phyloP scores from a whole-genome alignment of 2,113 vertebrate genomes.

The Tragelaphus scriptus region DNA sequence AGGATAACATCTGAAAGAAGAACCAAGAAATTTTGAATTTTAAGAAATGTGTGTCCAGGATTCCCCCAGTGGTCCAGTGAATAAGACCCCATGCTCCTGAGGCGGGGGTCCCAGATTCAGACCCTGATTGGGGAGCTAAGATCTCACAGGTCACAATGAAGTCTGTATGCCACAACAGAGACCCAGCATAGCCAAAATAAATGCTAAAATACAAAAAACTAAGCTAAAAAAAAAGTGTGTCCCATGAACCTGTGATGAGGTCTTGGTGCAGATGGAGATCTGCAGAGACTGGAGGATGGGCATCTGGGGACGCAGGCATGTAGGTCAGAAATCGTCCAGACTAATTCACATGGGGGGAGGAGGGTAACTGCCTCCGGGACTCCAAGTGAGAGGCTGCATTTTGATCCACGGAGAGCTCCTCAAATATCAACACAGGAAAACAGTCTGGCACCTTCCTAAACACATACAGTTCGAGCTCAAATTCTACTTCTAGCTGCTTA shows the following conservation, averaged over 20 bases:
- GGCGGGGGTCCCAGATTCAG: background rate
- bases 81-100: background rate
- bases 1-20: background rate
- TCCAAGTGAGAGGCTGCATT: background rate
- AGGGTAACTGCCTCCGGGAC: no score
- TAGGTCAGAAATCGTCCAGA: rapidly evolving
- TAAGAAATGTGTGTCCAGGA: background rate
- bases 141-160: background rate
- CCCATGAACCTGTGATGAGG: rapidly evolving
- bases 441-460: background rate
- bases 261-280: background rate
- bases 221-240: background rate
- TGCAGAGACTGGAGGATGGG: rapidly evolving
- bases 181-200: background rate
- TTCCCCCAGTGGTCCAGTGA: background rate
- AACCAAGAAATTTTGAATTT: background rate
- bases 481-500: background rate
- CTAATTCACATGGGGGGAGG: rapidly evolving
- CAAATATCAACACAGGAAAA: background rate
- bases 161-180: background rate
- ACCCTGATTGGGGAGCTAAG: background rate
- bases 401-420: background rate
- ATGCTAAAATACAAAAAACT: background rate
- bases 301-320: rapidly evolving
- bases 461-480: background rate